Conservation (phyloP, 2,888 invertebrate genomes). For the Scaptomyza parva region DNA sequence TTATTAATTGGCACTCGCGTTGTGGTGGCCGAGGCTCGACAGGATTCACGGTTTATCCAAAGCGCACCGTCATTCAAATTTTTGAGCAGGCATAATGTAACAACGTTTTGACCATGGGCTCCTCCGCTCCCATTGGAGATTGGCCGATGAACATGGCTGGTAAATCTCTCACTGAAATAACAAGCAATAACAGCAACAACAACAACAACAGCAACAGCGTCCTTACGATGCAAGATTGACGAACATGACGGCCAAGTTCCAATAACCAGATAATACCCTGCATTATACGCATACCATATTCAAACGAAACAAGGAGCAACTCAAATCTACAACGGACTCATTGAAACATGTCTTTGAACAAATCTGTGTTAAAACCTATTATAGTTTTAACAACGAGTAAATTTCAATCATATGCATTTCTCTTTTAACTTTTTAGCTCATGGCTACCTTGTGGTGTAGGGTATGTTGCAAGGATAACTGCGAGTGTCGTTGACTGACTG, state of each 20-base stretch:
- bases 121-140: constrained; percentile 59
- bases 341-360: background rate
- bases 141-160: constrained; percentile 63
- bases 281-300: background rate
- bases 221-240: constrained; percentile 45
- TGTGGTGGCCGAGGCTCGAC: constrained; percentile 49
- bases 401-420: background rate
- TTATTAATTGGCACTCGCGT: constrained; percentile 79
- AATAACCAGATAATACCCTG: constrained; percentile 52
- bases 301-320: background rate
- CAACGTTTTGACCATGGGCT: constrained; percentile 50
- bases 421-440: background rate
- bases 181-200: constrained; percentile 51
- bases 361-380: background rate
- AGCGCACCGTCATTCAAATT: constrained; percentile 67
- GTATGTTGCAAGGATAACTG: constrained; percentile 27
- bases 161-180: constrained; percentile 74
- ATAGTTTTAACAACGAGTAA: background rate
- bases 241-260: constrained; percentile 13
- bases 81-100: constrained; percentile 77
- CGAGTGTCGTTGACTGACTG: constrained; percentile 63
- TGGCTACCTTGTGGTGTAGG: background rate
- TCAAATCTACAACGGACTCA: background rate
- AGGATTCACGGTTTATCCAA: constrained; percentile 43
- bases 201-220: constrained; percentile 32